These are phyloP conservation scores for Psittacula echo DNA, from an alignment of 2,797 vertebrate species.

Conservation along the genomic window DNA sequence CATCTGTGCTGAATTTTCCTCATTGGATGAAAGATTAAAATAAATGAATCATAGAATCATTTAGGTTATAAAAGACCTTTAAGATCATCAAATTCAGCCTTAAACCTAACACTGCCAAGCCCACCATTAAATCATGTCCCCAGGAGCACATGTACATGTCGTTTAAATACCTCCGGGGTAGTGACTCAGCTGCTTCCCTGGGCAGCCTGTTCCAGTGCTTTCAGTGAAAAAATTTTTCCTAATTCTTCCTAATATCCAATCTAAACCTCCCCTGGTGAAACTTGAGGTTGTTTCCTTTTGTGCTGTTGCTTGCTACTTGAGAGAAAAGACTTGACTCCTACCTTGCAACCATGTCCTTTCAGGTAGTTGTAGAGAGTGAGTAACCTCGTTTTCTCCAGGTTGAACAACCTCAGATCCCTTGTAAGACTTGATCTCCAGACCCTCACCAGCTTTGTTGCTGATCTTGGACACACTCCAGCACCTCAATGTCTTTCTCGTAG, in stretches of 20 bases:
- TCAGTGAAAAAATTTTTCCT: not conserved
- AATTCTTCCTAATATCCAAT: not conserved
- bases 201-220: not conserved
- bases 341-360: not conserved
- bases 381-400: not conserved
- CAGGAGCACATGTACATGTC: accelerated
- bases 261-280: not conserved
- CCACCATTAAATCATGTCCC: not conserved
- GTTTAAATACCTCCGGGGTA: not conserved
- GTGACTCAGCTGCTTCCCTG: not conserved
- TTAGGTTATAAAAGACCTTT: not conserved
- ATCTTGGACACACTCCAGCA: not conserved
- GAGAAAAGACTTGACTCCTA: accelerated
- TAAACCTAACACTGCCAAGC: not conserved
- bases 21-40: not conserved
- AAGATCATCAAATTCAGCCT: not conserved
- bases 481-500: not conserved
- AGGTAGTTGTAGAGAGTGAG: accelerated
- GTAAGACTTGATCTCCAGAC: not conserved
- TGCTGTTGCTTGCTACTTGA: not conserved
- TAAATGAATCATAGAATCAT: not conserved
- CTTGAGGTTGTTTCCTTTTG: not conserved
- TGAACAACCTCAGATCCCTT: accelerated
- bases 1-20: not conserved
- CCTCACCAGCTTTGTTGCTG: not conserved